A percentile compares a stretch with the other conserved stretches of the same genome.
These are phyloP conservation scores for Hyalella azteca DNA, from an alignment of 2,888 invertebrate genomes.

Conservation along the genomic window DNA sequence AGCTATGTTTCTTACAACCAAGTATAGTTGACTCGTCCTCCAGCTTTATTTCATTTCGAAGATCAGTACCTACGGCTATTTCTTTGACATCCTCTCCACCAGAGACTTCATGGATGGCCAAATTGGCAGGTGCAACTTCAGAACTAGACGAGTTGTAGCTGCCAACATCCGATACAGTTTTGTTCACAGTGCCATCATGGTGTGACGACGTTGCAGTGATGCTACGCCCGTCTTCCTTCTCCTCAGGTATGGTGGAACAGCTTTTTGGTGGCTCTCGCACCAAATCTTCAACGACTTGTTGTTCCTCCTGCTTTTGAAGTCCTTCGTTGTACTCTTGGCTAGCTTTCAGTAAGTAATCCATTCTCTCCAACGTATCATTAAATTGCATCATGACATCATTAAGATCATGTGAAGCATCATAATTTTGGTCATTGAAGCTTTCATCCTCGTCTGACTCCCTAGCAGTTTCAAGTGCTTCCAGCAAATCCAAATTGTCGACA, in stretches of 20 bases:
- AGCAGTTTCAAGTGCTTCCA: too few relatives aligned
- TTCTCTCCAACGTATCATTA: neutral
- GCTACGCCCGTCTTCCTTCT: too few relatives aligned
- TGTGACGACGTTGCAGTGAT: too few relatives aligned
- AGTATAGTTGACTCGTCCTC: neutral
- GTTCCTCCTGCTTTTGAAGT: neutral
- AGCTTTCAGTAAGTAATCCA: conserved; percentile 18
- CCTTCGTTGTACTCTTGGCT: conserved; percentile 1
- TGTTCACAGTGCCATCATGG: neutral
- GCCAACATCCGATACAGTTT: neutral
- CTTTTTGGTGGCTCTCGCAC: neutral
- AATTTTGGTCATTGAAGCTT: neutral
- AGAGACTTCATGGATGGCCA: neutral
- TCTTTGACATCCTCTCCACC: neutral
- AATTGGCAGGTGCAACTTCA: neutral
- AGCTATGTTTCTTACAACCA: neutral
- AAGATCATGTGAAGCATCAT: neutral
- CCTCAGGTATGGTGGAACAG: neutral
- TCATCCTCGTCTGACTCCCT: neutral
- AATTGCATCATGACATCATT: neutral
- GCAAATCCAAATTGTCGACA: neutral
- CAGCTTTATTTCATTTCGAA: neutral
- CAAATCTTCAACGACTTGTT: neutral
- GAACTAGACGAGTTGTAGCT: neutral
- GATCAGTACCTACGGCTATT: neutral